Evolutionary conservation across 1,140 invertebrate species (phyloP), one percentile per base, ranked within the genome.

Genomic region (Euura saliciscinereae): DNA sequence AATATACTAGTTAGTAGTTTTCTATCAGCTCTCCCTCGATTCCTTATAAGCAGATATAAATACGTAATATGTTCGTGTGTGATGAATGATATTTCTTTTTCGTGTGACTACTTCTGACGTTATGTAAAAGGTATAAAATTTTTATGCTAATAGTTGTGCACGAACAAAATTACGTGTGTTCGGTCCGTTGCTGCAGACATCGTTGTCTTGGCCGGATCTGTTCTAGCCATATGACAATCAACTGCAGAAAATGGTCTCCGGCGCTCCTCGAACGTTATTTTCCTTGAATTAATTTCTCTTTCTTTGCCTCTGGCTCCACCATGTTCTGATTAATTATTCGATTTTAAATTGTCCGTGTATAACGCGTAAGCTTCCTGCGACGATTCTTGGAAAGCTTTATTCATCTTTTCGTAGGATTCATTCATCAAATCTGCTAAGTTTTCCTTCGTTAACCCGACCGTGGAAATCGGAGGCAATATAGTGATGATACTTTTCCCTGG

Each of bases 381-480:
- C 6, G 90, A 83, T 78, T 88, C 86, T 10, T 88, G 86, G 74
- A 90, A 93, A 68, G 87, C 88, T 64, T 88, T 84, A 75, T 93
- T 92, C 93, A 95, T 94, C 3, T 84, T 78, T 45, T 85, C 81
- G 78, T 92, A 90, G 43, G 91, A 89, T 73, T 91, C 87, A 0
- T 93, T 90, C 44, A 94, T 90, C n/a, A 95, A 77, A n/a, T 87
- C 72, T 1, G 88, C 84, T 71, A 95, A 88, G 79, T 94, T 88
- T 0, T 92, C 91, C 78, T 91, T 92, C 0, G 84, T 89, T 64
- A 91, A 79, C 46, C 90, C 91, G 67, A 90, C 84, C 0, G 93
- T 94, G 66, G 90, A 81, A 76, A 95, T 92, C 65, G 91, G 82
- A 1, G 94, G 93, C 75, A 95, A 82, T 82, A 95, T 93, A 45